Evolutionary conservation across 2,888 invertebrate genomes (phyloP), one percentile per base, ranked within the genome.

Genomic region (Dryadula phaetusa): DNA sequence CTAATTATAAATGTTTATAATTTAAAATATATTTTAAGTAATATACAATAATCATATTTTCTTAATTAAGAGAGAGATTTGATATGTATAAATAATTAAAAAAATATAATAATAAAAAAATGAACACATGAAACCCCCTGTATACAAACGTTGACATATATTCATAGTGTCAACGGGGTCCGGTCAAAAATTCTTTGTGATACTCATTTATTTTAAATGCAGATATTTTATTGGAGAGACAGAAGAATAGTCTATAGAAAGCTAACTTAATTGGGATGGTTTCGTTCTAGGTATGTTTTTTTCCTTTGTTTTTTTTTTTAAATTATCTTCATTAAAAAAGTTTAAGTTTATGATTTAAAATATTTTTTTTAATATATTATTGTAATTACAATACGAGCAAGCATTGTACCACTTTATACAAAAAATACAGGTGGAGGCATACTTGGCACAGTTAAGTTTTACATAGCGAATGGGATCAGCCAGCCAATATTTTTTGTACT

Each of bases 161-260:
- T 80, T 79, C 75, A 68, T 74, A 78, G 79, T 81, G 81, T 82
- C 80, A 81, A 77, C 71, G 70, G 74, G 66, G 76, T 74, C 74
- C 78, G 80, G 77, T 79, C 80, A 80, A 75, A 77, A 78, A 80
- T 82, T 78, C 79, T 77, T 78, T 76, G 71, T 72, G 63, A 75
- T 76, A 73, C 69, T 73, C 73, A 80, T 78, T 79, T 78, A 76
- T 78, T 76, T 74, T 67, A 70, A 75, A 74, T 76, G 78, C 78
- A 77, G 77, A 80, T 77, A 77, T 77, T 77, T 79, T 81, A 79
- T 76, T 76, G 74, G 74, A 52, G 66, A 54, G 76, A 77, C 77
- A 77, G 76, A 70, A 77, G 76, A 75, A 77, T 77, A 73, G 77
- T 67, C 72, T 72, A 74, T 73, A 76, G 73, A 74, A 73, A 72